phyloP scores from a whole-genome alignment of 1,140 invertebrate species.

The Meloidogyne chitwoodi region DNA sequence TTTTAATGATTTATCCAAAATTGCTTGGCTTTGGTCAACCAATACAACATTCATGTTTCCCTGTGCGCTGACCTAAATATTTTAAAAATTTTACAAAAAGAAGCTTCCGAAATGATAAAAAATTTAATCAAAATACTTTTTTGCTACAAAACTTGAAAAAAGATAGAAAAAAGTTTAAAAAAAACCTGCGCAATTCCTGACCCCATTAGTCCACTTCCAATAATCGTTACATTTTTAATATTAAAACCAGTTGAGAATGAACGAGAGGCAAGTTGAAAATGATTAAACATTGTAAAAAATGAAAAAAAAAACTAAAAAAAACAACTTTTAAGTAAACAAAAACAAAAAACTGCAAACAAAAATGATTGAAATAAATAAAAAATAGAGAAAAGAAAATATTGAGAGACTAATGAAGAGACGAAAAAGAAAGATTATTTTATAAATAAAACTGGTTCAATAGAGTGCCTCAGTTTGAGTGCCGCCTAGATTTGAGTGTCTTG shows the following conservation, averaged over 20 bases:
- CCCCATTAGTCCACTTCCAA: conserved; percentile 81
- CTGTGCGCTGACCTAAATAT: conserved; percentile 27
- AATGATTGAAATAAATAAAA: too few relatives aligned
- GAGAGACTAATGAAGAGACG: too few relatives aligned
- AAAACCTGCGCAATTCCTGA: conserved; percentile 78
- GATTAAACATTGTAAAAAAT: not conserved
- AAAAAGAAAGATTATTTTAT: too few relatives aligned
- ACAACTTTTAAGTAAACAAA: too few relatives aligned
- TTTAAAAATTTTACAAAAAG: not conserved
- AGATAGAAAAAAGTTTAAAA: not conserved
- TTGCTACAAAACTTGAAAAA: not conserved
- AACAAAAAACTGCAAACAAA: too few relatives aligned
- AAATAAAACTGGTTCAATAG: too few relatives aligned
- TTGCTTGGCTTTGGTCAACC: conserved; percentile 71
- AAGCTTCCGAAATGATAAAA: not conserved
- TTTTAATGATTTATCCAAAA: conserved; percentile 70
- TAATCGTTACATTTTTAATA: conserved; percentile 77
- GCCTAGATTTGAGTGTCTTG: too few relatives aligned
- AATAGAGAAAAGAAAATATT: too few relatives aligned
- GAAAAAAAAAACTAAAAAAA: too few relatives aligned
- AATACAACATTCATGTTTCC: conserved; percentile 59
- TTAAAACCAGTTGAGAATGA: conserved; percentile 11
- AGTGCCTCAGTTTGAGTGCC: too few relatives aligned
- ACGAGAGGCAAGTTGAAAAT: conserved; percentile 1
- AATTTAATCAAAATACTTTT: not conserved